Evolutionary conservation across 2,797 vertebrate species (phyloP).

Genomic region (Orientallactaga sibirica): DNA sequence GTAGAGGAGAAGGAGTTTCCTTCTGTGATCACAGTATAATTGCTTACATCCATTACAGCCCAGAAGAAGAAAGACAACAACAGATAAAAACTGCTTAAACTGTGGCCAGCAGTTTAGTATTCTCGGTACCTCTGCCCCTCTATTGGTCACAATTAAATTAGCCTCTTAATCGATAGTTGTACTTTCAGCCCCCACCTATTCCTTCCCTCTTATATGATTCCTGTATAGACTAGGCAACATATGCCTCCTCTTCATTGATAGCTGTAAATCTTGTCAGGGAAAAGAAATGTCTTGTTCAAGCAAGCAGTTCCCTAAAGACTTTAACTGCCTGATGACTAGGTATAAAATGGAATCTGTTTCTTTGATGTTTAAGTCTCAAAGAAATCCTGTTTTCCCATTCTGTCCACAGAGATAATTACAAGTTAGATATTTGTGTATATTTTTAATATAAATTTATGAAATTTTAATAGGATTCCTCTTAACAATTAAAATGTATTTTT

Average conservation of each 20-base stretch:
- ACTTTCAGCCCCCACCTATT: not conserved
- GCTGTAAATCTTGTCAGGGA: slow-evolving; percentile 48
- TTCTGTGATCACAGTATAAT: too few relatives aligned
- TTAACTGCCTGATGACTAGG: slow-evolving; percentile 65
- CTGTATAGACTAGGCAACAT: slow-evolving; percentile 33
- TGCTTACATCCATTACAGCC: not conserved
- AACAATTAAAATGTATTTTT: slow-evolving; percentile 20
- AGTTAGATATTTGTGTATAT: not conserved
- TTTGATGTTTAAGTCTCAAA: slow-evolving; percentile 77
- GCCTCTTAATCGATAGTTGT: not conserved
- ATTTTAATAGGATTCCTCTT: not conserved
- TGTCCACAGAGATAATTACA: not conserved
- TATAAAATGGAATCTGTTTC: slow-evolving; percentile 62
- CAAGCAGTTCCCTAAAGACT: slow-evolving; percentile 51
- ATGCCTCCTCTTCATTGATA: slow-evolving; percentile 23
- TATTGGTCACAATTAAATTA: not conserved
- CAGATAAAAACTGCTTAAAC: not conserved
- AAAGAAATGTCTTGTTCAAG: slow-evolving; percentile 40
- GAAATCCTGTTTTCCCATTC: slow-evolving; percentile 54
- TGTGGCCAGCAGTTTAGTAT: not conserved
- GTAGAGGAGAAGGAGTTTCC: not conserved
- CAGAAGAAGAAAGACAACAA: not conserved
- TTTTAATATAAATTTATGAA: slow-evolving; percentile 18
- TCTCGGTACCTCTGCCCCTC: not conserved
- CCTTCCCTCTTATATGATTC: not conserved